Evolutionary conservation across 2,113 vertebrate species (phyloP), one percentile per base, ranked within the genome.

Genomic region (Jacana jacana): DNA sequence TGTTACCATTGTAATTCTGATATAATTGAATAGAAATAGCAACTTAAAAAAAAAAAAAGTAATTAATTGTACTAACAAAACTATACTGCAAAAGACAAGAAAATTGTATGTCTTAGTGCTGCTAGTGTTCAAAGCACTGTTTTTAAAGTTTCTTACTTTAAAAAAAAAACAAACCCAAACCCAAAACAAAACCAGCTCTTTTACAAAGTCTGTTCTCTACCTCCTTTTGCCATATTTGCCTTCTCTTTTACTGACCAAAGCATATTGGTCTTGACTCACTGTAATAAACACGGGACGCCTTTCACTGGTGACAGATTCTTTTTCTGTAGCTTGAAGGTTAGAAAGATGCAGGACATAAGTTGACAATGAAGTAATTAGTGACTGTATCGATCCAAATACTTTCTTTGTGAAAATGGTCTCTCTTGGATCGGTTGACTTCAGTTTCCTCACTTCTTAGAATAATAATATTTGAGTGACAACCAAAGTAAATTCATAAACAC

Each of bases 401-500:
- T 95, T 81, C 51, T 89, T 78, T 89, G 48, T 73, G 54, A 93
- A 89, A 65, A 64, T 77, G 51, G 68, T 87, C 68, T 93, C 88
- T 95, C 93, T 93, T 89, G 64, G 76, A 93, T 97, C 39, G 51
- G 2, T 95, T 92, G 87, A 86, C 94, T 97, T 96, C 69, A 86
- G 55, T 92, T 97, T 96, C 97, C 61, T 97, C 68, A n/a, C 94
- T 91, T 93, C 65, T 70, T 91, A n/a, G 83, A 70, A 85, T 97
- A 95, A 95, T 97, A 96, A 96, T 93, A 84, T 95, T 96, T 98
- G 97, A 98, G 58, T 98, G 97, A 97, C 97, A 97, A 80, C 89
- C 75, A n/a, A 82, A 96, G 70, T 97, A 98, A 98, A 97, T 98
- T 97, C 94, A 95, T 97, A 98, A 97, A 96, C 97, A 92, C 65